Percentiles rank a stretch among this genome's conserved stretches.
phyloP scores from a whole-genome alignment of 2,113 vertebrate genomes.

The Atherinomorus stipes region DNA sequence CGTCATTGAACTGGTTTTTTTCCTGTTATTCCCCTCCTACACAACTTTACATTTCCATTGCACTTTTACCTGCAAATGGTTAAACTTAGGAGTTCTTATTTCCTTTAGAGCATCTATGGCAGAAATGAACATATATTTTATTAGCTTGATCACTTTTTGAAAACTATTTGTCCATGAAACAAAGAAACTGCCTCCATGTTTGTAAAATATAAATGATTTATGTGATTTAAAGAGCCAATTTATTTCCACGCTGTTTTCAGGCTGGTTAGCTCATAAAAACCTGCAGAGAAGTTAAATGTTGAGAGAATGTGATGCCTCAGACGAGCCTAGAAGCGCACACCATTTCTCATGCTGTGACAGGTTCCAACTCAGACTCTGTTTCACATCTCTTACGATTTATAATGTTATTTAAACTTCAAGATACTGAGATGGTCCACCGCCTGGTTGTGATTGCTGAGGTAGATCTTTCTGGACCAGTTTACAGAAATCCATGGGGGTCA shows the following conservation, averaged over 20 bases:
- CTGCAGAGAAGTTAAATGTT: constrained; percentile 24
- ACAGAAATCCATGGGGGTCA: background rate
- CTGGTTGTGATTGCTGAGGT: background rate
- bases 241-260: background rate
- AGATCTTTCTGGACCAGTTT: background rate
- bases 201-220: background rate
- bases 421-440: background rate
- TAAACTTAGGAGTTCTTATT: too few relatives aligned
- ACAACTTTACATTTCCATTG: too few relatives aligned
- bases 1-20: too few relatives aligned
- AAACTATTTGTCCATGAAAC: background rate
- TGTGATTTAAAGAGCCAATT: background rate
- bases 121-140: background rate
- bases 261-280: constrained; percentile 45
- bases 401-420: background rate
- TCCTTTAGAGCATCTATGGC: too few relatives aligned
- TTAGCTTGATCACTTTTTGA: background rate
- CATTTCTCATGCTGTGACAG: constrained; percentile 40
- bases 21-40: too few relatives aligned
- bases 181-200: background rate
- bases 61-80: background rate
- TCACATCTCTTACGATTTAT: constrained; percentile 16
- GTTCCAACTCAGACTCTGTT: constrained; percentile 24
- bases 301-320: constrained; percentile 12
- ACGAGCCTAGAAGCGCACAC: constrained; percentile 27